Base-by-base conservation (phyloP, 2,888 invertebrate genomes). In the Hermaeophaga mercurialis region DNA sequence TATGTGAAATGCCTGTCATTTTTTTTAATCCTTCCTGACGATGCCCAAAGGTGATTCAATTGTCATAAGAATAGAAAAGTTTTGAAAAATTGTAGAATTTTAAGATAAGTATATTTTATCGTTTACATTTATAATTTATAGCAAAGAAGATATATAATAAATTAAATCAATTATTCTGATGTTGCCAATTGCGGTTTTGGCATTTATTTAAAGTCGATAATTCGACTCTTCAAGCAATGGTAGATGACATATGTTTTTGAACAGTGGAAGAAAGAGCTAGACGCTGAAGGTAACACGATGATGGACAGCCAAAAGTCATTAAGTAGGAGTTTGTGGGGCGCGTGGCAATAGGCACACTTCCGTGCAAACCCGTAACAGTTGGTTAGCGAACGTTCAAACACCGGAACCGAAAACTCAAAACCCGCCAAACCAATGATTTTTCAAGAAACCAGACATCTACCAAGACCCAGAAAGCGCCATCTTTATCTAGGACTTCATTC, bases 361-460 rank as follows among this genome's bases (percentile, higher is more conserved):
- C 75, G 74, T 73, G 75, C 75, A 70, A 73, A 73, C 69, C 65
- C 62, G 66, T 66, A 67, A 74, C 75, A 75, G 75, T 75, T 75
- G 74, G 75, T 63, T 61, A 75, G 74, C 73, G 73, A 59, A 57
- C 57, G 62, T 61, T 54, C 58, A 62, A 64, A 65, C 67, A 72
- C 73, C 72, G 74, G 74, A 74, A 74, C 74, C 71, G 65, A 61
- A 68, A 68, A 67, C 68, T 55, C 48, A 48, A 70, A 73, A 58
- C 54, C n/a, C 41, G 58, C 64, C 59, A 56, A 59, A 52, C 55
- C 43, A 45, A 45, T 49, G 59, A 59, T 41, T 50, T 59, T 57
- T 59, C 46, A 46, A 39, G 26, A 33, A 36, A 24, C 57, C 54
- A 58, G 57, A 58, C 57, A 39, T 44, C 43, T 34, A 57, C 48